Evolutionary conservation across 2,113 vertebrate genomes (phyloP).

Genomic region (Calonectris borealis): DNA sequence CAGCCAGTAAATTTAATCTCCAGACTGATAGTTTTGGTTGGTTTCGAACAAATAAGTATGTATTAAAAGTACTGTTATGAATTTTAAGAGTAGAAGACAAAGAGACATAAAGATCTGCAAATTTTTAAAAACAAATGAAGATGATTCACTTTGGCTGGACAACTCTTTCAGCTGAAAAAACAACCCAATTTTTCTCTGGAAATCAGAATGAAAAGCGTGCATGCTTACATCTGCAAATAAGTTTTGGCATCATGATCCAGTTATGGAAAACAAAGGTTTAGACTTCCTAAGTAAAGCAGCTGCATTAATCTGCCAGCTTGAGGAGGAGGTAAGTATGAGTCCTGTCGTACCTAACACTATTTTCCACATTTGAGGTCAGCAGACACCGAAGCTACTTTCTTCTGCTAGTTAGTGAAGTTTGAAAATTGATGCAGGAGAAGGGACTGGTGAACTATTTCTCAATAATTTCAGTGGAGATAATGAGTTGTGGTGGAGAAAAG

Average conservation of each 20-base stretch:
- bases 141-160: not conserved
- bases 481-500: not conserved
- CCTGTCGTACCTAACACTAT: not conserved
- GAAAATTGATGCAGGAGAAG: not conserved
- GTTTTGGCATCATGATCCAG: not conserved
- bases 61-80: not conserved
- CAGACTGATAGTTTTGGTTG: not conserved
- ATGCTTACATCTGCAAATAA: not conserved
- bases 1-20: not conserved
- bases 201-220: not conserved
- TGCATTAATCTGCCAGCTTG: not conserved
- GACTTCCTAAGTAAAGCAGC: not conserved
- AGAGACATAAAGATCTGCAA: not conserved
- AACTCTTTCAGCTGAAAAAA: conserved; percentile 22
- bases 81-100: not conserved
- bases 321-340: not conserved
- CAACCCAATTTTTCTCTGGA: not conserved
- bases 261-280: not conserved
- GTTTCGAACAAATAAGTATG: not conserved
- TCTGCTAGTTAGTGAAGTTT: not conserved
- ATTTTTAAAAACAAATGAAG: not conserved
- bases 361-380: not conserved
- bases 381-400: not conserved
- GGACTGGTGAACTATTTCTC: not conserved
- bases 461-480: not conserved